phyloP scores from a whole-genome alignment of 2,113 vertebrate genomes.

The Siphamia tubifer region DNA sequence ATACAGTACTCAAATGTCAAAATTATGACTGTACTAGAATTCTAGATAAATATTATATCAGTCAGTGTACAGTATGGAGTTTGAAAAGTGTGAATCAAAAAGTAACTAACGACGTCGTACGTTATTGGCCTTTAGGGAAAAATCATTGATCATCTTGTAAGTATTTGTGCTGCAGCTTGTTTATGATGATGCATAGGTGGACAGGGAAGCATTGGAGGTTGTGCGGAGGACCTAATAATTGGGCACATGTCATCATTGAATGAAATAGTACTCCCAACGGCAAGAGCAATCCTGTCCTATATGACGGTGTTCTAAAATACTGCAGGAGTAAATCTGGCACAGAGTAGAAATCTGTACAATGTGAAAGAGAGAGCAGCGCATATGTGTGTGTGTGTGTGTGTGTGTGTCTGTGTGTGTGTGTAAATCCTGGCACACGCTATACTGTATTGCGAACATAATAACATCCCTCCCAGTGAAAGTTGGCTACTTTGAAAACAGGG shows the following conservation, averaged over 20 bases:
- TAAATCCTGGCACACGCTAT: conserved; percentile 1
- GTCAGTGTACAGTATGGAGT: background rate
- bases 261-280: conserved; percentile 68
- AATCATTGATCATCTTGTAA: conserved; percentile 54
- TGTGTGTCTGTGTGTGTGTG: background rate
- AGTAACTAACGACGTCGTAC: conserved; percentile 42
- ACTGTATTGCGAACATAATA: conserved; percentile 22
- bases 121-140: conserved; percentile 64
- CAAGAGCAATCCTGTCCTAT: conserved; percentile 48
- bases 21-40: too few species aligned
- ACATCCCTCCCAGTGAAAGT: conserved; percentile 41
- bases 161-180: conserved; percentile 37
- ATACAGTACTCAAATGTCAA: too few species aligned
- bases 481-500: conserved; percentile 52
- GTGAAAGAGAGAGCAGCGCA: too few species aligned
- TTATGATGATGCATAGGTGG: conserved; percentile 54
- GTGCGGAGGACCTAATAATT: conserved; percentile 69
- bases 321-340: conserved; percentile 54
- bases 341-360: background rate
- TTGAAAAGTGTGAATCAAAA: too few species aligned
- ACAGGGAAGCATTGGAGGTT: conserved; percentile 47
- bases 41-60: too few species aligned
- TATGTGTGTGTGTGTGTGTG: too few species aligned
- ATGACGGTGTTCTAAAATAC: conserved; percentile 60
- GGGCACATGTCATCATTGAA: conserved; percentile 63